A percentile compares a stretch with the other conserved stretches of the same genome.
Conservation (phyloP, 2,113 vertebrate genomes). For the Podarcis cretensis region DNA sequence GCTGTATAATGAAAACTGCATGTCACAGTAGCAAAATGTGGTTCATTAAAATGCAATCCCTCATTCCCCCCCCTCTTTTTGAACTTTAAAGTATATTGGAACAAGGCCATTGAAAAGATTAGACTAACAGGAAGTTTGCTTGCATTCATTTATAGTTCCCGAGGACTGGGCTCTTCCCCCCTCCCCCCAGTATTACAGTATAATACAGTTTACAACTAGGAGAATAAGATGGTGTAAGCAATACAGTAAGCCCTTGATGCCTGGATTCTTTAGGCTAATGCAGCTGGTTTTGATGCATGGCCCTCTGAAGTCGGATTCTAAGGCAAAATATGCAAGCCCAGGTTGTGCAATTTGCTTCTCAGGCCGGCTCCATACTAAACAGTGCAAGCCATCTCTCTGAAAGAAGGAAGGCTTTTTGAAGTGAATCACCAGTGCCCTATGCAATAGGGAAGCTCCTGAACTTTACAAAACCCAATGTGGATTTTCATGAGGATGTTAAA, state of each 20-base stretch:
- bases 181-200: background rate
- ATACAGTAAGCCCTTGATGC: background rate
- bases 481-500: background rate
- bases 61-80: background rate
- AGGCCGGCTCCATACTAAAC: background rate
- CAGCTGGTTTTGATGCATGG: accelerated
- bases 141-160: conserved; percentile 46
- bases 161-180: conserved; percentile 1
- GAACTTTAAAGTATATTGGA: conserved; percentile 62
- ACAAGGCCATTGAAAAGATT: conserved; percentile 45
- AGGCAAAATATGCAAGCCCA: background rate
- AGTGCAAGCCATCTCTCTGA: background rate
- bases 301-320: background rate
- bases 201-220: background rate
- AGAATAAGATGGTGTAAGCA: background rate
- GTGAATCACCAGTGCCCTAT: background rate
- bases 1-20: conserved; percentile 51
- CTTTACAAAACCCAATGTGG: background rate
- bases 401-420: background rate
- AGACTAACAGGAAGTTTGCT: conserved; percentile 52
- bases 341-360: background rate
- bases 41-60: conserved; percentile 60
- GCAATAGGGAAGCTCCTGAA: background rate
- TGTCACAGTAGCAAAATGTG: conserved; percentile 36
- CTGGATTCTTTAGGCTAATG: background rate